Evolutionary conservation across 2,888 invertebrate species (phyloP), one percentile per base, ranked within the genome.

Genomic region (Autographa gamma): DNA sequence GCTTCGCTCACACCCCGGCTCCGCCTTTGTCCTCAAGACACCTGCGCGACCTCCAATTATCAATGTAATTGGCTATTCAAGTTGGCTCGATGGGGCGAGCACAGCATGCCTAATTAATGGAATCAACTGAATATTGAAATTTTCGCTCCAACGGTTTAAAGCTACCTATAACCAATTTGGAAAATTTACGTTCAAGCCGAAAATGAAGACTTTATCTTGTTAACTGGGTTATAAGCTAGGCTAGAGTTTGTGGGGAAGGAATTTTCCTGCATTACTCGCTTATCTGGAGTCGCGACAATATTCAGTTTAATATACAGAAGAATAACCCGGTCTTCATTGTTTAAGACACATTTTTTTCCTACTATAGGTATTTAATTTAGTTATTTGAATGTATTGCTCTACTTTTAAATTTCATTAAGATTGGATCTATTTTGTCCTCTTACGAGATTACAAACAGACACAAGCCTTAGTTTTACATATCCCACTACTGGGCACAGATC

Each of bases 21-120:
- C 48, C 81, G 83, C 88, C 92, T 92, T 91, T 92, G 91, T 92
- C 89, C 86, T 83, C 85, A 87, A 92, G 93, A 92, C 93, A 94
- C 94, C 94, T 93, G 91, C 90, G 89, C 91, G 91, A 92, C 93
- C 92, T 90, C 91, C 94, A 95, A 95, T 95, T 95, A 95, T 92
- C 93, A 91, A 86, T 93, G 93, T 95, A 95, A 95, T 95, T 95
- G 95, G 94, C 93, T 93, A 95, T 95, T 94, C 93, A 94, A 92
- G 87, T 92, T 90, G 88, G 89, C 88, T 90, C 93, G 90, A 93
- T 91, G 91, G 90, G 87, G 91, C 91, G 92, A 90, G 89, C 87
- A 90, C 88, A 90, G 92, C 92, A 91, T 91, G 87, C 85, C 92
- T 94, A 94, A 94, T 94, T 94, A 93, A 94, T 93, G 89, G 91